Conservation (phyloP, 1,140 invertebrate species). For the Bombus cullumanus region DNA sequence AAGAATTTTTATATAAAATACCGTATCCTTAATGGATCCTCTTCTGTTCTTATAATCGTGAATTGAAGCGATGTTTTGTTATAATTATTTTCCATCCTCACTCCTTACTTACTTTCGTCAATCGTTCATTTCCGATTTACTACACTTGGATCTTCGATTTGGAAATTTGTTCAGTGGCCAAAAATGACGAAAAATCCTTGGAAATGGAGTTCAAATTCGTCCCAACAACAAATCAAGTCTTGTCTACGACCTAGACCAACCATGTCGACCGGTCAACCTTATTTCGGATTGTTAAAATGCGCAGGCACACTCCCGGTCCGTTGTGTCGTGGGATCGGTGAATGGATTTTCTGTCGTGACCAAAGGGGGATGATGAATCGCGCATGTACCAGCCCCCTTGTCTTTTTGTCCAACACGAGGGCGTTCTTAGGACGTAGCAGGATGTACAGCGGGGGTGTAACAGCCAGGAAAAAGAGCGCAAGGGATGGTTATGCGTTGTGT, state of each 20-base stretch:
- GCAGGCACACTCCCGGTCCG: constrained; percentile 58
- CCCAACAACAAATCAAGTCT: neutral
- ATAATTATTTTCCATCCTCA: too few relatives aligned
- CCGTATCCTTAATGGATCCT: too few relatives aligned
- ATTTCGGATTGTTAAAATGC: constrained; percentile 63
- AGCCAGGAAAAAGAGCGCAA: constrained; percentile 32
- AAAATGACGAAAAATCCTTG: too few relatives aligned
- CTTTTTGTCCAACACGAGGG: constrained; percentile 39
- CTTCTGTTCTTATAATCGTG: too few relatives aligned
- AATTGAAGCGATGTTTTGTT: too few relatives aligned
- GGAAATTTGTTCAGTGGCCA: neutral
- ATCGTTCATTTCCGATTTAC: neutral
- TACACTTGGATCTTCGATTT: neutral
- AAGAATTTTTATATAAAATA: too few relatives aligned
- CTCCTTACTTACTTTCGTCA: too few relatives aligned
- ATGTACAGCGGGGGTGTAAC: constrained; percentile 8
- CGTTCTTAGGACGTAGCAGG: neutral
- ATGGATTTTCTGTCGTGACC: constrained; percentile 49
- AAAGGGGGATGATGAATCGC: constrained; percentile 67
- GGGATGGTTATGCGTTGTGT: constrained; percentile 53
- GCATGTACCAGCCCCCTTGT: constrained; percentile 50
- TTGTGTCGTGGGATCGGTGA: constrained; percentile 54
- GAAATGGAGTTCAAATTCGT: neutral
- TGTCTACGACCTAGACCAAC: constrained; percentile 51
- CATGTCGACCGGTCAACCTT: constrained; percentile 6